A percentile compares a stretch with the other conserved stretches of the same genome.
phyloP scores from a whole-genome alignment of 2,113 vertebrate species.

The Oncorhynchus clarkii region DNA sequence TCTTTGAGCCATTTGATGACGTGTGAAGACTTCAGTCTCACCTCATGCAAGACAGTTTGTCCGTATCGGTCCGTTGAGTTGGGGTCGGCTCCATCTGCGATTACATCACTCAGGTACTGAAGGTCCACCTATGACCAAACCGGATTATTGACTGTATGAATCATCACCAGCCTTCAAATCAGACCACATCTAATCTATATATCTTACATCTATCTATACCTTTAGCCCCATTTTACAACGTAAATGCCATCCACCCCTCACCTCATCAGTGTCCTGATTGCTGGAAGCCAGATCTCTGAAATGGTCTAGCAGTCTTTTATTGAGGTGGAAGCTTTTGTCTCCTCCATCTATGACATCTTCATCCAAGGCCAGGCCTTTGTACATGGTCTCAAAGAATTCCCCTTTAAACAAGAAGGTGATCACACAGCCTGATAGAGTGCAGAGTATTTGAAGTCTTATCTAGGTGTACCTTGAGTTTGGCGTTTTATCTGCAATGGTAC shows the following conservation, averaged over 20 bases:
- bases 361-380: slow-evolving; percentile 59
- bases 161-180: too few relatives aligned
- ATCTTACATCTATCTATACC: too few relatives aligned
- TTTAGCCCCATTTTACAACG: too few relatives aligned
- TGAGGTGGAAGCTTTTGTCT: slow-evolving; percentile 29
- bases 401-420: slow-evolving; percentile 30
- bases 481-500: slow-evolving; percentile 26
- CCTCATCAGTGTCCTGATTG: slow-evolving; percentile 60
- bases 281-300: slow-evolving; percentile 59
- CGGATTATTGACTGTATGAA: background rate
- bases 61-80: slow-evolving; percentile 64
- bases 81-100: slow-evolving; percentile 61
- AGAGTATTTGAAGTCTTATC: background rate
- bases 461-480: background rate
- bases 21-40: slow-evolving; percentile 23
- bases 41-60: slow-evolving; percentile 70
- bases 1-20: too few relatives aligned
- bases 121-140: slow-evolving; percentile 59
- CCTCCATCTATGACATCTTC: slow-evolving; percentile 42
- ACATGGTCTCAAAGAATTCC: slow-evolving; percentile 33
- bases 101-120: slow-evolving; percentile 45
- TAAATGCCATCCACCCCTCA: slow-evolving; percentile 5
- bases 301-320: slow-evolving; percentile 61
- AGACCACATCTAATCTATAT: too few relatives aligned
- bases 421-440: background rate